Evolutionary conservation across 2,888 invertebrate genomes (phyloP), one percentile per base, ranked within the genome.

Genomic region (Gymnocheta viridis): DNA sequence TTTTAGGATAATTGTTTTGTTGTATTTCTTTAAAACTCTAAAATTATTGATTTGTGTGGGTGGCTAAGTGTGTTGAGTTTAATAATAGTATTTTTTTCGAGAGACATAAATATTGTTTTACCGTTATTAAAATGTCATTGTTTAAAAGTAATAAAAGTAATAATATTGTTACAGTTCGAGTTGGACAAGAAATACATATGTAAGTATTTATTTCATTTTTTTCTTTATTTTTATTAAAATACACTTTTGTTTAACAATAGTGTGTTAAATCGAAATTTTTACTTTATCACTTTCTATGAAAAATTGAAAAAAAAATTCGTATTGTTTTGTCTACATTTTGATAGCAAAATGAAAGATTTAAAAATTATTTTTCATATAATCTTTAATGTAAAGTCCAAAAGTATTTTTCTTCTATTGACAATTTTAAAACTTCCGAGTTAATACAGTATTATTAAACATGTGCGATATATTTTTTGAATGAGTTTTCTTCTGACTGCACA

Each of bases 121-220:
- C 3, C 14, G 14, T 10, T 49, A 19, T 70, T 67, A 58, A 38
- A 76, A 32, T 82, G 60, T 62, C 41, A 62, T 66, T 41, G 22
- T 66, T 66, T 66, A 44, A 54, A 54, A 58, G 4, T 76, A n/a
- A n/a, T n/a, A n/a, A n/a, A n/a, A n/a, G n/a, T n/a, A n/a, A n/a
- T n/a, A n/a, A 44, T 72, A 47, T 70, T 64, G 10, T 78, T 56
- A 27, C 22, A 69, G 35, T 80, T 73, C 35, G 38, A 80, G 47
- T 66, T 76, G 82, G 76, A 82, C 82, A 77, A 67, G 58, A 64
- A 17, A 6, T 51, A 29, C 67, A 58, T 38, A 29, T 14, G 49
- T 49, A 5, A 35, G 12, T 78, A 27, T 27, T 44, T 49, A 62
- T 22, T 56, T n/a, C n/a, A n/a, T n/a, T n/a, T n/a, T n/a, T n/a